Base-by-base conservation (phyloP, 2,113 vertebrate species). In the Alethe castanea region DNA sequence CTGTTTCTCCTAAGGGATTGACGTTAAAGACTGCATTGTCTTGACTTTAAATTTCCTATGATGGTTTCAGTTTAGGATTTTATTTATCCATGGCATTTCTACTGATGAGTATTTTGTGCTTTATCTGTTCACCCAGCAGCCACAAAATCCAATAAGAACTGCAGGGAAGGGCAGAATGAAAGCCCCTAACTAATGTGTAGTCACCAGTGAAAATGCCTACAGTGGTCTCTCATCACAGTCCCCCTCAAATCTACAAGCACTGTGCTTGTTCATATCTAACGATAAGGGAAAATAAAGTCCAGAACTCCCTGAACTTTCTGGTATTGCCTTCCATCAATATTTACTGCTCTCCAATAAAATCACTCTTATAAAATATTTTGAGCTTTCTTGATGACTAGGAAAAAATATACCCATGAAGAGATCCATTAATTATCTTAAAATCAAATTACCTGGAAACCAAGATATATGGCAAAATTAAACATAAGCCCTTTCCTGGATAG, bases 381-480 rank as follows among this genome's bases (percentile, higher is more conserved):
- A 92, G 81, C 53, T 83, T 90, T 95, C 80, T 88, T 92, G 73
- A 94, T 86, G 76, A 82, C 82, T 91, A 90, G 62, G 86, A 95
- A 92, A 94, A 94, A 83, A 89, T 40, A 85, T 35, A 66, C 35
- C 24, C n/a, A 82, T 62, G 81, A 85, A 94, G 54, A 80, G 69
- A 69, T 92, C 57, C 85, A 92, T 96, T 85, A 91, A 86, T 92
- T 91, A 83, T 60, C 81, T 95, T 90, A 95, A 92, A 90, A 94
- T 92, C 86, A 96, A 88, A 96, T 78, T 94, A 86, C 29, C 38
- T 90, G 73, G 72, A 72, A 92, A 79, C 15, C 36, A 89, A 45
- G 48, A 92, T 65, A 86, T 80, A 87, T 54, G 53, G 54, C 23
- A 87, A 97, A 92, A 93, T 92, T 78, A 86, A 94, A 83, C 56